These are phyloP conservation scores for Andrena bucephala DNA, from an alignment of 2,888 invertebrate genomes.

Conservation along the genomic window DNA sequence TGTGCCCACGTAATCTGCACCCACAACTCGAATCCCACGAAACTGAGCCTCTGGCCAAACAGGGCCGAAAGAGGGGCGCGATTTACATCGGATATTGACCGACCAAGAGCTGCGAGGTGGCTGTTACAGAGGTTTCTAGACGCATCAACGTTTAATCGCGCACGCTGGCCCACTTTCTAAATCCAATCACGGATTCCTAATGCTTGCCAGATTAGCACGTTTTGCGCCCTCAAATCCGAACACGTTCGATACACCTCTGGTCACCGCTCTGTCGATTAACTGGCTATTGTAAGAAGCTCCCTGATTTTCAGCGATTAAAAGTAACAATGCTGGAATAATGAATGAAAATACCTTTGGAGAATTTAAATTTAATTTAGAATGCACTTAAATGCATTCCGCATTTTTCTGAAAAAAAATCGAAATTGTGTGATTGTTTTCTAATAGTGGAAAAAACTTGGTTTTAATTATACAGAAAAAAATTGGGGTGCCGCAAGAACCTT, in stretches of 20 bases:
- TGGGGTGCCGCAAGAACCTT: background rate
- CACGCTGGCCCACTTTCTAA: conserved; percentile 6
- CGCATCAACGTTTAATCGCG: conserved; percentile 36
- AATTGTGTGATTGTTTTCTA: too few relatives aligned
- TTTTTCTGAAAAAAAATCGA: background rate
- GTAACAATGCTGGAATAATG: too few relatives aligned
- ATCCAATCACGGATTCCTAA: conserved; percentile 6
- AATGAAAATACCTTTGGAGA: too few relatives aligned
- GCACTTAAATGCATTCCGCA: background rate
- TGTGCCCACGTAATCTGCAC: background rate
- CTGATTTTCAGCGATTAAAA: background rate
- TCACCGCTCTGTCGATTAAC: background rate
- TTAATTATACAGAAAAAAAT: too few relatives aligned
- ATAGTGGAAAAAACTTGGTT: too few relatives aligned
- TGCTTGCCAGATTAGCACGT: background rate
- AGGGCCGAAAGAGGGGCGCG: conserved; percentile 18
- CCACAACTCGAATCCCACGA: background rate
- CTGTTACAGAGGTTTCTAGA: conserved; percentile 21
- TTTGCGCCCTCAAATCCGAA: background rate
- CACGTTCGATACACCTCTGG: background rate
- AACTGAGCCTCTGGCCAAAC: conserved; percentile 15
- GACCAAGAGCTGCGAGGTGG: conserved; percentile 15
- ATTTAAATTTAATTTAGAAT: background rate
- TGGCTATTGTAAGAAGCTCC: background rate
- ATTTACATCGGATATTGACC: conserved; percentile 55